Evolutionary conservation across 2,113 vertebrate genomes (phyloP), one percentile per base, ranked within the genome.

Genomic region (Bujurquina vittata): DNA sequence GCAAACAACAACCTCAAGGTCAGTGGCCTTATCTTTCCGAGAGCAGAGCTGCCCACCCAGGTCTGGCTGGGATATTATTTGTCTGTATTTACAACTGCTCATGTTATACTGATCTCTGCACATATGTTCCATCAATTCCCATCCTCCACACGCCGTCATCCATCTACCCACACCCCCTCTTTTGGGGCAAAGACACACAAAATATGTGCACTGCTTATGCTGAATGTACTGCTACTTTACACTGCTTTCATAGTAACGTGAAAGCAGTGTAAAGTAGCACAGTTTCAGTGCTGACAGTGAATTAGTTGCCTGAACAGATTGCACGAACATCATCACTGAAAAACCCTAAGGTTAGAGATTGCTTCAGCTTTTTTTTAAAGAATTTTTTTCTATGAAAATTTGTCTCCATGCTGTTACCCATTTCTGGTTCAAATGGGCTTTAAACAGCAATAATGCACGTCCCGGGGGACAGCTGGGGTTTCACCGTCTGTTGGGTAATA

Each of bases 1-100:
- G 57, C 40, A 65, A 80, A 67, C 79, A 61, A 74, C 59, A 78
- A 74, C 72, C 56, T 87, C 86, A 92, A 92, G 90, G 92, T 91
- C 88, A 89, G 83, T 6, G 62, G 74, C 85, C 86, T 92, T 87
- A 84, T 92, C 85, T 83, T 62, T 86, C 43, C 20, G 12, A 77
- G 73, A 75, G 61, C 61, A 43, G 62, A 56, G 83, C 83, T 81
- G 77, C 88, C 88, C 63, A 67, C 87, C 87, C 12, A 40, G 77
- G 54, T 80, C 43, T 54, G 40, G 61, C 65, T 81, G 54, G 43
- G 69, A 79, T 77, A 88, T 72, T 90, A 83, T 90, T 81, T 89
- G 80, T 80, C 81, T 76, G 69, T 55, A 40, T 89, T 87, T 63
- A 35, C 76, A 77, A 61, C 56, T 61, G 61, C 79, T 90, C 43